These are phyloP conservation scores for Mycteria americana DNA, from an alignment of 2,797 vertebrate species.

Conservation along the genomic window DNA sequence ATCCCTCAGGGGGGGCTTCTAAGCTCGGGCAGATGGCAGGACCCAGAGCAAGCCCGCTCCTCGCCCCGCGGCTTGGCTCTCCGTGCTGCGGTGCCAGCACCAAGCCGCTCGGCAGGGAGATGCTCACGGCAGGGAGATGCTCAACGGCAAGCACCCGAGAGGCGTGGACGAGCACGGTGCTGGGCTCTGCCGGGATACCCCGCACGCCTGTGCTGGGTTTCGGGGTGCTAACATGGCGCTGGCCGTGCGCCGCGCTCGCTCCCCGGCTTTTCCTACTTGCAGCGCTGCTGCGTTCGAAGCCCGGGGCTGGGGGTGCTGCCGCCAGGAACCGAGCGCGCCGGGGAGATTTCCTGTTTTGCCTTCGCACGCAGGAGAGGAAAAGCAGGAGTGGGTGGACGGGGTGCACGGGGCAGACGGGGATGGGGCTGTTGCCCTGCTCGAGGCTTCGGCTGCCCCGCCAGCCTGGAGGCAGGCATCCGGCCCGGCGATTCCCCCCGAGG, in stretches of 20 bases:
- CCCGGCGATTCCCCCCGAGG: fast-evolving
- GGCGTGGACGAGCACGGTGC: fast-evolving
- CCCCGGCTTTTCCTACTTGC: not conserved
- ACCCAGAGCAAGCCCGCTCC: not conserved
- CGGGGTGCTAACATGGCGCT: not conserved
- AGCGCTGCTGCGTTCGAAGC: not conserved
- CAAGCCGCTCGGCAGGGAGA: fast-evolving
- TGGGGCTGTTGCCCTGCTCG: not conserved
- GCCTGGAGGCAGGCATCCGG: not conserved
- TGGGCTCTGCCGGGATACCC: not conserved
- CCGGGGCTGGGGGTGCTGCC: not conserved
- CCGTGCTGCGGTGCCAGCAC: fast-evolving
- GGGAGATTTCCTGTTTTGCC: not conserved
- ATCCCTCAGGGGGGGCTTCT: not conserved
- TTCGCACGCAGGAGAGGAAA: fast-evolving
- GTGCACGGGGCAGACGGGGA: fast-evolving
- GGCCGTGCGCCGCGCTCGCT: not conserved
- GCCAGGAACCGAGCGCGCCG: not conserved
- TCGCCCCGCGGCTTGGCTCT: not conserved
- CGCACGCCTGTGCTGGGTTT: fast-evolving
- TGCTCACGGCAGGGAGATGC: not conserved
- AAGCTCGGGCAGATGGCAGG: not conserved
- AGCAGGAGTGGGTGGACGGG: not conserved
- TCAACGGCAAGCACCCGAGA: not conserved
- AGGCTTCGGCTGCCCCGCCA: not conserved